Base-by-base conservation (phyloP, 2,797 vertebrate species). In the Tachyglossus aculeatus region DNA sequence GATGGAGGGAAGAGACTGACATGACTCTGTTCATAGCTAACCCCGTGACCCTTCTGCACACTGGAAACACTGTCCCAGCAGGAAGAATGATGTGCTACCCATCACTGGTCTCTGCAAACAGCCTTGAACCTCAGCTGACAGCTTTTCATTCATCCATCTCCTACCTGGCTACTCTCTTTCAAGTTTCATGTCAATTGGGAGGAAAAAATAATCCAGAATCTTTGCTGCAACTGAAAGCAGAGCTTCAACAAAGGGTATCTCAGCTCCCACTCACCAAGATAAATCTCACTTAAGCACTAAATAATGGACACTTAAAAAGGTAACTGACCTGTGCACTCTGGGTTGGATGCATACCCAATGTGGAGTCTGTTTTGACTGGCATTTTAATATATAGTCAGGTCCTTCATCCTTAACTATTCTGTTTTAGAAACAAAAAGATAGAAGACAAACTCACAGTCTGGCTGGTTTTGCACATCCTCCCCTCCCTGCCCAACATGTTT, bases 21-120 rank as follows among this genome's bases (percentile, higher is more conserved):
- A n/a, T n/a, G n/a, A n/a, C n/a, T n/a, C n/a, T n/a, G n/a, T n/a
- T n/a, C n/a, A n/a, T n/a, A n/a, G n/a, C n/a, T n/a, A n/a, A n/a
- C n/a, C n/a, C n/a, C n/a, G n/a, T n/a, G n/a, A n/a, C n/a, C n/a
- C n/a, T n/a, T n/a, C n/a, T n/a, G n/a, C 40, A 81, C 82, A 83
- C 83, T 85, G 74, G 78, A 83, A 83, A 83, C 38, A 81, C 63
- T 81, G 70, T 80, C 72, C 44, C 19, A 58, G 71, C 40, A 77
- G 44, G 76, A 59, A 67, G 57, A 65, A 9, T 12, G 58, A 67
- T 47, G 56, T 31, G 6, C 40, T 37, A 3, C 7, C 47, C 5
- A 58, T 65, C 65, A 55, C 57, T 55, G 63, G 67, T 78, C 84
- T 74, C 80, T 85, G 80, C 73, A 78, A 80, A 69, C 31, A 66